Base-by-base conservation (phyloP, 2,888 invertebrate species). In the Drosophila anceps region DNA sequence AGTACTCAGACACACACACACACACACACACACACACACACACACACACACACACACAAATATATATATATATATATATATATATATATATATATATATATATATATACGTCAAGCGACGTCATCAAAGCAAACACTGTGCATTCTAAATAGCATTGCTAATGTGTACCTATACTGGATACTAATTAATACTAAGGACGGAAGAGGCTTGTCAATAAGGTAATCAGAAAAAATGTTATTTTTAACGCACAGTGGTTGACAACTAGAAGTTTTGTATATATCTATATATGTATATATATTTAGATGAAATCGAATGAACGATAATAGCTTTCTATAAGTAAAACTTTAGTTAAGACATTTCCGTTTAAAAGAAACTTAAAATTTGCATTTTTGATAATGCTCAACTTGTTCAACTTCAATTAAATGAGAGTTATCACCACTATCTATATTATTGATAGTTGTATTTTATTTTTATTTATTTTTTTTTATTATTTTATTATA, bases 141-240 rank as follows among this genome's bases (percentile, higher is more conserved):
- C 39, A 65, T 65, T 65, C 65, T 51, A 65, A 65, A 18, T 27
- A 44, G 48, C 50, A n/a, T 41, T 29, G 27, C 6, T 18, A 12
- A 5, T 18, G 13, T 13, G 10, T 41, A 37, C 59, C 33, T 31
- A 64, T 13, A 39, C 24, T 48, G 31, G 31, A 63, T 64, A 39
- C 64, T 33, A 43, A 18, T 33, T 64, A 48, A 62, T 10, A 37
- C 46, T 44, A 24, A 44, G 37, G 20, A 46, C 63, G 63, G 29
- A 46, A 64, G 62, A 37, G 37, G 62, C 63, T 24, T 44, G 61
- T 9, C 43, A 44, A 37, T 46, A 35, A 61, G 20, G 31, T 33
- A 9, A 3, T 46, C 29, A 24, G 59, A 20, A 57, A 35, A 46
- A 27, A 15, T 18, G 12, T 7, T 43, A 31, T 31, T 15, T 43